Evolutionary conservation across 23 tunicate genomes (phyloP).

Genomic region (Phallusia fumigata): DNA sequence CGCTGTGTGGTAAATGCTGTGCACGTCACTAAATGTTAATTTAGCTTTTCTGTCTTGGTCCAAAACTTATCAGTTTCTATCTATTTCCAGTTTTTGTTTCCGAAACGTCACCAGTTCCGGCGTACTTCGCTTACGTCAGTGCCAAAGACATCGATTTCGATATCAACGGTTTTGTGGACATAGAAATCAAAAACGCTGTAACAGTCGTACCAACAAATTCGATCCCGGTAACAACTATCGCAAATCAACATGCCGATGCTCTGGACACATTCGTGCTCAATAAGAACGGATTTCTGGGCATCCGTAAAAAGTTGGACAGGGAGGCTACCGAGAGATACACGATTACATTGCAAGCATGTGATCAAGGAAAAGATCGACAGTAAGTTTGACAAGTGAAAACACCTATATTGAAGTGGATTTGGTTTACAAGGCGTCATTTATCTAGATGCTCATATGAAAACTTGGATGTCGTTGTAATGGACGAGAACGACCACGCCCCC

Average conservation of each 20-base stretch:
- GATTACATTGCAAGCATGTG: constrained; percentile 48
- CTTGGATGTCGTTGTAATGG: constrained; percentile 38
- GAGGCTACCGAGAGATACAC: constrained; percentile 30
- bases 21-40: too few relatives aligned
- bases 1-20: background rate
- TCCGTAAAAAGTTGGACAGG: constrained; percentile 35
- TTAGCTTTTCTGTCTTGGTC: too few relatives aligned
- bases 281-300: constrained; percentile 42
- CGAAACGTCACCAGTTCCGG: constrained; percentile 34
- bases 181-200: constrained; percentile 13
- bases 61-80: background rate
- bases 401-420: too few relatives aligned
- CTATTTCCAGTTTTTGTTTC: constrained; percentile 48
- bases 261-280: constrained; percentile 32
- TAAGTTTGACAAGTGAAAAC: constrained; percentile 6
- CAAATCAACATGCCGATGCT: background rate
- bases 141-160: constrained; percentile 62
- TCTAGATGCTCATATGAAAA: constrained; percentile 44
- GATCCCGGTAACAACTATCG: background rate
- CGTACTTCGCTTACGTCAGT: constrained; percentile 37
- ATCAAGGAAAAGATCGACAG: constrained; percentile 36
- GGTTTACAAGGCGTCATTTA: background rate
- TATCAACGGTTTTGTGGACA: constrained; percentile 44
- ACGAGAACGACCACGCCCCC: constrained; percentile 63
- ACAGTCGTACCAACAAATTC: background rate